Conservation (phyloP, 1,140 invertebrate species). For the Pararge aegeria region DNA sequence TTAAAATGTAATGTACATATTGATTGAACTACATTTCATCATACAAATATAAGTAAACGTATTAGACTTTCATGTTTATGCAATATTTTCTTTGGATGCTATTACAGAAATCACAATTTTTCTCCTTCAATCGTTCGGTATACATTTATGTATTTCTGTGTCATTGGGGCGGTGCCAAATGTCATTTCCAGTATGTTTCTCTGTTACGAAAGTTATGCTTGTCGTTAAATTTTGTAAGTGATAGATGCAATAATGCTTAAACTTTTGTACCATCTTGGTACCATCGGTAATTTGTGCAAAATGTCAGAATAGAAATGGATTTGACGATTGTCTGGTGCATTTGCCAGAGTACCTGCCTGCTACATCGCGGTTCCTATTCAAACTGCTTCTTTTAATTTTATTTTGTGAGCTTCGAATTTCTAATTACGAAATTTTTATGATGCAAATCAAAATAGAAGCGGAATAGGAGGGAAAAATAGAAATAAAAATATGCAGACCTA, state of each 20-base stretch:
- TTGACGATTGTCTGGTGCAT: not conserved
- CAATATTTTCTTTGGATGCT: slow-evolving; percentile 8
- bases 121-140: not conserved
- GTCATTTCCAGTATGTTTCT: slow-evolving; percentile 16
- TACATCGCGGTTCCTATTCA: not conserved
- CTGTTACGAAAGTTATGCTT: slow-evolving; percentile 10
- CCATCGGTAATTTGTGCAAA: not conserved
- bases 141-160: slow-evolving; percentile 6
- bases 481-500: not conserved
- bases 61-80: not conserved
- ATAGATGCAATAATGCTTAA: slow-evolving; percentile 31
- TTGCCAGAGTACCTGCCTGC: not conserved
- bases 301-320: not conserved
- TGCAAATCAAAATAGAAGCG: not conserved
- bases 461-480: not conserved
- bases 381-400: not conserved
- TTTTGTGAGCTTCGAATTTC: not conserved
- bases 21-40: slow-evolving; percentile 18
- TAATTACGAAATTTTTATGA: not conserved
- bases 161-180: slow-evolving; percentile 14
- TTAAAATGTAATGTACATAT: slow-evolving; percentile 43
- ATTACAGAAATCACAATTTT: not conserved
- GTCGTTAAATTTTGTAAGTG: slow-evolving; percentile 17
- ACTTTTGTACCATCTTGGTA: slow-evolving; percentile 25
- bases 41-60: not conserved